phyloP scores from a whole-genome alignment of 1,140 invertebrate species.

The Calycopis cecrops region DNA sequence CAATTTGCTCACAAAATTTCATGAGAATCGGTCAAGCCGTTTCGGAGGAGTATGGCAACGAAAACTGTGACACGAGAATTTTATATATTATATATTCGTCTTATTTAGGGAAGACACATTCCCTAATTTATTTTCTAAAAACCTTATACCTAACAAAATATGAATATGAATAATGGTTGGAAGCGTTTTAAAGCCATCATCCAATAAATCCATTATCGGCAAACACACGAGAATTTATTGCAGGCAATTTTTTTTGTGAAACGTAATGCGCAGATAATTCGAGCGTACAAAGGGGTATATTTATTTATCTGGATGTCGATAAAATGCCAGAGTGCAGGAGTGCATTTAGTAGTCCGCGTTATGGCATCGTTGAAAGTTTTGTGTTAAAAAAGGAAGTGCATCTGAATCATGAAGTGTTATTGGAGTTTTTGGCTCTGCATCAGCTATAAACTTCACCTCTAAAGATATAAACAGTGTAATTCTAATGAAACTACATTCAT shows the following conservation, averaged over 20 bases:
- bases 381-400: conserved; percentile 27
- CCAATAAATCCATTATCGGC: not conserved
- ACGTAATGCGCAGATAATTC: not conserved
- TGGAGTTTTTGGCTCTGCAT: conserved; percentile 20
- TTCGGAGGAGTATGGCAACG: no score
- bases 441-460: conserved; percentile 10
- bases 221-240: not conserved
- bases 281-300: not conserved
- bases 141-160: no score
- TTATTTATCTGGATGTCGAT: conserved; percentile 13
- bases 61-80: no score
- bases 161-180: no score
- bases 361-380: conserved; percentile 35
- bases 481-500: not conserved
- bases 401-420: conserved; percentile 31
- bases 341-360: conserved; percentile 18
- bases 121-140: no score
- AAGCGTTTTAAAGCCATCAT: not conserved
- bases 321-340: conserved; percentile 17
- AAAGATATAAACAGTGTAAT: not conserved
- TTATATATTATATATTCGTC: no score
- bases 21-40: no score
- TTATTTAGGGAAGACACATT: no score
- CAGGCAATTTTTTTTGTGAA: not conserved
- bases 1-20: no score